Percentiles rank a stretch among this genome's conserved stretches.
Conservation (phyloP, 2,888 invertebrate genomes). For the Arge pagana region DNA sequence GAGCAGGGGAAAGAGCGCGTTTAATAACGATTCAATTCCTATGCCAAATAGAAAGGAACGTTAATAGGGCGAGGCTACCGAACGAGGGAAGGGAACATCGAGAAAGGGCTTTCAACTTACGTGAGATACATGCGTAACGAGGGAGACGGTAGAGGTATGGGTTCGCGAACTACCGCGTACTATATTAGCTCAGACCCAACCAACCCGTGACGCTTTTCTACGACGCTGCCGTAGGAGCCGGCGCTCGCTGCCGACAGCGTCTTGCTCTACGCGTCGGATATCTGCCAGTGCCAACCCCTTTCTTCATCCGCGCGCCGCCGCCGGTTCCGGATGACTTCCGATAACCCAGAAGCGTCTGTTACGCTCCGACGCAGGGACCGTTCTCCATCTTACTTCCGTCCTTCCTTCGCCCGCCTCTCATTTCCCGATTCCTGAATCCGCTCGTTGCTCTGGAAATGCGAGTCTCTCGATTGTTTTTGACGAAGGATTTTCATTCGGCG, state of each 20-base stretch:
- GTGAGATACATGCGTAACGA: constrained; percentile 15
- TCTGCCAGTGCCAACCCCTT: no score
- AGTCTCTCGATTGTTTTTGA: no score
- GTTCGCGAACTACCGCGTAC: no score
- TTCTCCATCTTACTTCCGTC: no score
- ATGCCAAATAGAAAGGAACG: constrained; percentile 14
- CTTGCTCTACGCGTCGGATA: no score
- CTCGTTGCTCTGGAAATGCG: no score
- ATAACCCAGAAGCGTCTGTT: constrained; percentile 2
- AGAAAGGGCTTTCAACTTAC: constrained; percentile 14
- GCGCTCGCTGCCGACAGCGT: background rate
- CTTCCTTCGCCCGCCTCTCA: no score
- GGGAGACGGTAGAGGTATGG: background rate
- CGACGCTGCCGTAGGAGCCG: background rate
- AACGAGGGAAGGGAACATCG: no score
- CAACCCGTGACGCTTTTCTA: constrained; percentile 21
- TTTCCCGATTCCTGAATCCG: no score
- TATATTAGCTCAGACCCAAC: constrained; percentile 16
- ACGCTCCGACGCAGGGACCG: no score
- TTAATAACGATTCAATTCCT: constrained; percentile 22
- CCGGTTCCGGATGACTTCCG: constrained; percentile 1
- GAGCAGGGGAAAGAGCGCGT: no score
- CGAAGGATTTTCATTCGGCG: no score
- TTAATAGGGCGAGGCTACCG: constrained; percentile 16
- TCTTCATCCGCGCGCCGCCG: background rate